Evolutionary conservation across 2,888 invertebrate genomes (phyloP).

Genomic region (Tromatobia lineatoria): DNA sequence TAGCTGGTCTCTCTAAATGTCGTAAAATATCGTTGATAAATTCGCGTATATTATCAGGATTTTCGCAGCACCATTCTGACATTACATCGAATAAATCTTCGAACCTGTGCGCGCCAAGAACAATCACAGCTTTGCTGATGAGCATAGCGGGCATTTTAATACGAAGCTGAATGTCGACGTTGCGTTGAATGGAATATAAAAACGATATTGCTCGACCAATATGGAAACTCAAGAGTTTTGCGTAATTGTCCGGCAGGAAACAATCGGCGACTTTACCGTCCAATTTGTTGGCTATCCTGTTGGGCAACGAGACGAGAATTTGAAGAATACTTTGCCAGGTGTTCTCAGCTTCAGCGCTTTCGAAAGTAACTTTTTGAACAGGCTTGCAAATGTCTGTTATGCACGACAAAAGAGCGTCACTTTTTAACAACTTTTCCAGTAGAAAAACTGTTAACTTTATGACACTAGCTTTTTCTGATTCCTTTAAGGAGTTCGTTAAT

Average conservation of each 20-base stretch:
- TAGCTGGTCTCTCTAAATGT: slow-evolving; percentile 87
- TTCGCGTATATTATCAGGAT: slow-evolving; percentile 72
- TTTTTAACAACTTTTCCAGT: slow-evolving; percentile 86
- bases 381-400: slow-evolving; percentile 84
- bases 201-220: slow-evolving; percentile 88
- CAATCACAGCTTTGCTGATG: slow-evolving; percentile 88
- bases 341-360: slow-evolving; percentile 76
- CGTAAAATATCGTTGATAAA: slow-evolving; percentile 86
- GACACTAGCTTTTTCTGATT: slow-evolving; percentile 79
- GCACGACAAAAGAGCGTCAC: slow-evolving; percentile 87
- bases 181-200: slow-evolving; percentile 85
- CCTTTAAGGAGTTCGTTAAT: slow-evolving; percentile 86
- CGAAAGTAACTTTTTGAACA: slow-evolving; percentile 69
- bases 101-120: slow-evolving; percentile 87
- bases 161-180: slow-evolving; percentile 82
- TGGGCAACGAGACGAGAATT: slow-evolving; percentile 89
- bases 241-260: slow-evolving; percentile 88
- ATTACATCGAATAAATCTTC: slow-evolving; percentile 87
- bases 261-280: slow-evolving; percentile 87
- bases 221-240: slow-evolving; percentile 88
- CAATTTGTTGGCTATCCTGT: slow-evolving; percentile 90
- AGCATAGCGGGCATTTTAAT: slow-evolving; percentile 87
- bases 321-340: slow-evolving; percentile 88
- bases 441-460: slow-evolving; percentile 85
- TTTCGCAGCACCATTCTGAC: slow-evolving; percentile 85